Conservation (phyloP, 2,113 vertebrate genomes). For the Dipodomys spectabilis region DNA sequence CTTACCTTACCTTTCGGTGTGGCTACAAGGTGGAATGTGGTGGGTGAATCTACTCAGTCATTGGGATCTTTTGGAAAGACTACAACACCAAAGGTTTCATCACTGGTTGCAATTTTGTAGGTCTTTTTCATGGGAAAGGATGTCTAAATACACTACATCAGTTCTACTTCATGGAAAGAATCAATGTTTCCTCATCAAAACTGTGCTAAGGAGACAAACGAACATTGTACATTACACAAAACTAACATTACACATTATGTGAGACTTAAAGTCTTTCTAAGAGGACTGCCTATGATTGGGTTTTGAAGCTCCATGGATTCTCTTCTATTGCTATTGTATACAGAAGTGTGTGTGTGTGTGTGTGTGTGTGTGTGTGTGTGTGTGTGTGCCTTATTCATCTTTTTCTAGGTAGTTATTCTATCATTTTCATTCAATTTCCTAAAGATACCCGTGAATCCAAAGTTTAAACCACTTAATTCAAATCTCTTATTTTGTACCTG, state of each 20-base stretch:
- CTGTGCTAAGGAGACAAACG: not conserved
- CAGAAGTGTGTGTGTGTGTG: not conserved
- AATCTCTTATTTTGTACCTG: not conserved
- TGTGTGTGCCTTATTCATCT: not conserved
- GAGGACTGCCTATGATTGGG: not conserved
- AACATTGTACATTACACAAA: not conserved
- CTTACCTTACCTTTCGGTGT: not conserved
- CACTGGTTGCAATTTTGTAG: slow-evolving; percentile 20
- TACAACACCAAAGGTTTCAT: not conserved
- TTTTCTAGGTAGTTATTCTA: not conserved
- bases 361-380: not conserved
- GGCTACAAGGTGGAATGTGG: not conserved
- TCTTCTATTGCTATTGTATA: not conserved
- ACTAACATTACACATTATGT: not conserved
- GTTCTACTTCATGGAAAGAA: not conserved
- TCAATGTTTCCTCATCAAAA: not conserved
- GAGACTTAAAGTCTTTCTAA: not conserved
- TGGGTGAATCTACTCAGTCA: not conserved
- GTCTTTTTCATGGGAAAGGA: not conserved
- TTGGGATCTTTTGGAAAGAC: not conserved
- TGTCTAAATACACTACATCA: not conserved
- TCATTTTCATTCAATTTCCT: not conserved
- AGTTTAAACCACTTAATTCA: not conserved
- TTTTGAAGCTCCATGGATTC: not conserved
- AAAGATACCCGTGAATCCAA: not conserved